Base-by-base conservation (phyloP, 2,797 vertebrate species). In the Eulemur mongoz region DNA sequence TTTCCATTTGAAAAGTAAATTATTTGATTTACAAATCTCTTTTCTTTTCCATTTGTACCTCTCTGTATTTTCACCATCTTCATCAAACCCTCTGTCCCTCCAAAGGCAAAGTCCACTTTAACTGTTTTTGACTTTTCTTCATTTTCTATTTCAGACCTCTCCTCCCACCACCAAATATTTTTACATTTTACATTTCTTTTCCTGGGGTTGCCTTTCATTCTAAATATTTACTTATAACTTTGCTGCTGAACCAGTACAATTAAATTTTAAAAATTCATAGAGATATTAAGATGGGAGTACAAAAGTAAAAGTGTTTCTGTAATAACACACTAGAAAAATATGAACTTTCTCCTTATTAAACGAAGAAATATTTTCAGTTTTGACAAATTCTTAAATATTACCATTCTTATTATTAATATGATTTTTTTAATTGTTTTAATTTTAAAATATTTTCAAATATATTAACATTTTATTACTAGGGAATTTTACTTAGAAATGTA, bases 1-100 rank as follows among this genome's bases (percentile, higher is more conserved):
- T 96, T 97, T 97, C 70, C 81, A 97, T 94, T 96, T 90, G 67
- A 96, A 97, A 96, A 95, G 43, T 85, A 94, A 94, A 96, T 97
- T 69, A 85, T 22, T 82, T 79, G 83, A 90, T 93, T 96, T 90
- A 94, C 52, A 90, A 93, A 79, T 85, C 45, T 89, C 30, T 78
- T 94, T 70, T 83, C 38, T 75, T 48, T 76, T 86, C 63, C 27
- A 40, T 78, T 92, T 95, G 13, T 73, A 59, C 32, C 81, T 93
- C 27, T 95, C 22, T 38, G 20, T 63, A 2, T 13, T 54, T 88
- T 94, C 76, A 52, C 14, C 14, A 12, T 92, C 61, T 95, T 84
- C 32, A 52, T 90, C 50, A 67, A 84, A 97, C 5, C 8, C 15
- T 72, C 1, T 85, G 17, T 73, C 7, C 5, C 57, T 80, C 76